A percentile compares a stretch with the other conserved stretches of the same genome.
Evolutionary conservation across 2,797 vertebrate species (phyloP).

Genomic region (Lerista edwardsae): DNA sequence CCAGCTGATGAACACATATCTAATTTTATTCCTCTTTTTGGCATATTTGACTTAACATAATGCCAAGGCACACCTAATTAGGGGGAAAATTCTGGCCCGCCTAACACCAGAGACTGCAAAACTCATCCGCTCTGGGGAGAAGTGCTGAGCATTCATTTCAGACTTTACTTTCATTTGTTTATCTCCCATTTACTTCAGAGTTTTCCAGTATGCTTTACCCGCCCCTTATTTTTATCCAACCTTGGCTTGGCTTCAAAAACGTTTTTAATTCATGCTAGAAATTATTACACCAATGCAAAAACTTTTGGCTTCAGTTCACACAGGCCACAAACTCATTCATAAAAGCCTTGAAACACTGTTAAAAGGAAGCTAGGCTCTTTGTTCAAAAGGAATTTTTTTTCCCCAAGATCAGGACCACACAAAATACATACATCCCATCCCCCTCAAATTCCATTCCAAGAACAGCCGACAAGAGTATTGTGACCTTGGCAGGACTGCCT

Average conservation of each 20-base stretch:
- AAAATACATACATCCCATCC: not conserved
- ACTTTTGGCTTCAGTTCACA: not conserved
- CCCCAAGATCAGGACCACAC: not conserved
- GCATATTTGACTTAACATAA: not conserved
- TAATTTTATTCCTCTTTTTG: constrained; percentile 19
- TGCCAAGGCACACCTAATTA: constrained; percentile 30
- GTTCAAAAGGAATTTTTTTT: constrained; percentile 4
- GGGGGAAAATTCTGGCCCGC: not conserved
- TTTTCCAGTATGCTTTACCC: not conserved
- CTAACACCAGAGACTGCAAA: not conserved
- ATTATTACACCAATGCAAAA: not conserved
- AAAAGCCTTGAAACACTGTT: not conserved
- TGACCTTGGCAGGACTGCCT: constrained; percentile 34
- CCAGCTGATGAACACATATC: constrained; percentile 25
- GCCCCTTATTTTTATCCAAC: not conserved
- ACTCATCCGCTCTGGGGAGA: constrained; percentile 24
- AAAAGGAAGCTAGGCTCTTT: not conserved
- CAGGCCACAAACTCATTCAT: not conserved
- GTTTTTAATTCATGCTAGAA: constrained; percentile 17
- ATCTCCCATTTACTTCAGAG: constrained; percentile 19
- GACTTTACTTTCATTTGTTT: constrained; percentile 8
- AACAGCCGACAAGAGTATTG: not conserved
- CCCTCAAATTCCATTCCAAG: not conserved
- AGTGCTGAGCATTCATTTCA: constrained; percentile 5
- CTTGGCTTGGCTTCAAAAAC: constrained; percentile 15